These are phyloP conservation scores for Menidia beryllina DNA, from an alignment of 2,113 vertebrate genomes.

Conservation along the genomic window DNA sequence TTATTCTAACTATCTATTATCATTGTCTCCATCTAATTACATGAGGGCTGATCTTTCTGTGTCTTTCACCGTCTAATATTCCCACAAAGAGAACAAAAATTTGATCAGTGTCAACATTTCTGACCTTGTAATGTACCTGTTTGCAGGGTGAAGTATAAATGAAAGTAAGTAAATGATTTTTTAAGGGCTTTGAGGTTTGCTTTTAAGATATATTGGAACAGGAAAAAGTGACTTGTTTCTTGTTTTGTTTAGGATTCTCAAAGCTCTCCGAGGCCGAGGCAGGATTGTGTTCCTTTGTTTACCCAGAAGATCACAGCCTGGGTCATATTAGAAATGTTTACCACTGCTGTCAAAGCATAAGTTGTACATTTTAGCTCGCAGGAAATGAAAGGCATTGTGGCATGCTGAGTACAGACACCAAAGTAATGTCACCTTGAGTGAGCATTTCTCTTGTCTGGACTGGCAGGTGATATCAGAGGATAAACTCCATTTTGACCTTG, in stretches of 20 bases:
- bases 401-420: slow-evolving; percentile 65
- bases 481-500: slow-evolving; percentile 79
- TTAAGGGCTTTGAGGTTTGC: slow-evolving; percentile 34
- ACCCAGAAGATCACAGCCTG: slow-evolving; percentile 58
- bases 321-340: slow-evolving; percentile 76
- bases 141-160: neutral
- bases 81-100: slow-evolving; percentile 34
- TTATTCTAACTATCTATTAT: slow-evolving; percentile 56
- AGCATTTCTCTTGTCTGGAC: slow-evolving; percentile 73
- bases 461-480: slow-evolving; percentile 80
- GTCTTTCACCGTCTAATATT: slow-evolving; percentile 54
- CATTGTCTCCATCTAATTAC: slow-evolving; percentile 55
- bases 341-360: slow-evolving; percentile 74
- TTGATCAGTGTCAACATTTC: slow-evolving; percentile 28
- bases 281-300: slow-evolving; percentile 60
- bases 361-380: slow-evolving; percentile 74
- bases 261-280: slow-evolving; percentile 41
- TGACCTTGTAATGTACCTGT: slow-evolving; percentile 22
- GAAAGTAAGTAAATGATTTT: slow-evolving; percentile 22
- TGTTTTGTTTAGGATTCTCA: slow-evolving; percentile 60
- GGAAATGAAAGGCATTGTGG: slow-evolving; percentile 75
- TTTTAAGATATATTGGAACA: slow-evolving; percentile 26
- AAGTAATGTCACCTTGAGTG: slow-evolving; percentile 80
- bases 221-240: slow-evolving; percentile 45
- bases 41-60: slow-evolving; percentile 24